These are phyloP conservation scores for Echinops telfairi DNA, from an alignment of 2,113 vertebrate species.

Conservation along the genomic window DNA sequence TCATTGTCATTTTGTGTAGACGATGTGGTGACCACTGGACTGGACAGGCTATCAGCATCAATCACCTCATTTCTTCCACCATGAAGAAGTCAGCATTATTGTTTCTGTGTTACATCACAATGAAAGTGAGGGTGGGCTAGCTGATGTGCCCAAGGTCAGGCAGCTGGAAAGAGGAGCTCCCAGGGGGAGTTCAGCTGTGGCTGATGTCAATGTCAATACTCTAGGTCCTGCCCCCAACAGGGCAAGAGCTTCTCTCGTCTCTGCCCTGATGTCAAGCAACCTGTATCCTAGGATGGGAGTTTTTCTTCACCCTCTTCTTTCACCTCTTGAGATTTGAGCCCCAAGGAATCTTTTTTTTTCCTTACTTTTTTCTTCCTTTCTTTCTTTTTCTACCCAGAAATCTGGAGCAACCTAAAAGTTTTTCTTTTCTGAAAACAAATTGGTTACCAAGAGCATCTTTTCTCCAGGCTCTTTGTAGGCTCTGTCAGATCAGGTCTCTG, in stretches of 20 bases:
- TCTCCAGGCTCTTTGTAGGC: background rate
- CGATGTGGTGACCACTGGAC: no score
- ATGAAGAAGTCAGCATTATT: background rate
- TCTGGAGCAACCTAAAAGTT: background rate
- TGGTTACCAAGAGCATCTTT: background rate
- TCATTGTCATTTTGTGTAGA: background rate
- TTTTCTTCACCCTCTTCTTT: background rate
- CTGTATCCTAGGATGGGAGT: no score
- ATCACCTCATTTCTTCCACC: background rate
- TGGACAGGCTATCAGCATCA: background rate
- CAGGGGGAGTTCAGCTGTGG: background rate
- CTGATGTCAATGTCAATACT: background rate
- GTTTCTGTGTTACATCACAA: background rate
- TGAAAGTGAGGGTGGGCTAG: background rate
- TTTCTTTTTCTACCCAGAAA: background rate
- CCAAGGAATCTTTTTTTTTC: background rate
- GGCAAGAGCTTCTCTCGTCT: background rate
- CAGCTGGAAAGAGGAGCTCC: background rate
- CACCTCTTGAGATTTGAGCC: conserved; percentile 17
- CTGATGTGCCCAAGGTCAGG: background rate
- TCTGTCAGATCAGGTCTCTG: background rate
- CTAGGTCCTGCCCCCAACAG: background rate
- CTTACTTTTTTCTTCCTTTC: background rate
- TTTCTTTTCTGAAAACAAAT: conserved; percentile 45
- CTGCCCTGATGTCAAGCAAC: fast-evolving